Evolutionary conservation across 37 sponge, comb jelly and placozoan species (phyloP).

Genomic region (Hormiphora californensis): DNA sequence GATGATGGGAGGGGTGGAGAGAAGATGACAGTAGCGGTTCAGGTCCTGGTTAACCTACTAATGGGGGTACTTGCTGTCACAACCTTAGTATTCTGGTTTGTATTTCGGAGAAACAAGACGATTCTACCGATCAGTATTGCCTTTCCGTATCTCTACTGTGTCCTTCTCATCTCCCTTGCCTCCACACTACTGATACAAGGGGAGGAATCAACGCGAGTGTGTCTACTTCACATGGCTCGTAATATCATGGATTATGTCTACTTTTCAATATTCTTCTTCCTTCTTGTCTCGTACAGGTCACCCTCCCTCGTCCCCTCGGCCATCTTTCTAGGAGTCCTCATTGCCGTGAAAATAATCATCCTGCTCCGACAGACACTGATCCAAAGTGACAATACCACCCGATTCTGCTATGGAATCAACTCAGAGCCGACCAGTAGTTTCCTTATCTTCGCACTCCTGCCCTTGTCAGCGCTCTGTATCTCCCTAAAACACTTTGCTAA

Average conservation of each 20-base stretch:
- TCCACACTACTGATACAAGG: background rate
- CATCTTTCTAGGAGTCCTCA: background rate
- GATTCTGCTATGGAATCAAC: background rate
- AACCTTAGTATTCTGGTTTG: background rate
- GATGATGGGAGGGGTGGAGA: background rate
- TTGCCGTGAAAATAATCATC: background rate
- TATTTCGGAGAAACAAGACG: background rate
- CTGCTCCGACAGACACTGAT: background rate
- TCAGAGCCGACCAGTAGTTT: background rate
- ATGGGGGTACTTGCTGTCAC: background rate
- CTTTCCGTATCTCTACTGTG: background rate
- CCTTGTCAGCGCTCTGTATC: background rate
- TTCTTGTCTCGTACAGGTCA: conserved; percentile 14
- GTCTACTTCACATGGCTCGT: background rate
- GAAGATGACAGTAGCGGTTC: background rate
- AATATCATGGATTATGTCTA: background rate
- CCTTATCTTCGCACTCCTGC: conserved; percentile 1
- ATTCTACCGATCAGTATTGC: background rate
- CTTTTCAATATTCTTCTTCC: background rate
- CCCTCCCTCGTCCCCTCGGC: background rate
- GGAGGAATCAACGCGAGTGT: background rate
- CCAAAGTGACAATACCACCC: background rate
- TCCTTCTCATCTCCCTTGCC: background rate
- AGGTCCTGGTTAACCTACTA: background rate
- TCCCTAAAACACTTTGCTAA: background rate